Conservation (phyloP, 2,113 vertebrate genomes). For the Fulica atra region DNA sequence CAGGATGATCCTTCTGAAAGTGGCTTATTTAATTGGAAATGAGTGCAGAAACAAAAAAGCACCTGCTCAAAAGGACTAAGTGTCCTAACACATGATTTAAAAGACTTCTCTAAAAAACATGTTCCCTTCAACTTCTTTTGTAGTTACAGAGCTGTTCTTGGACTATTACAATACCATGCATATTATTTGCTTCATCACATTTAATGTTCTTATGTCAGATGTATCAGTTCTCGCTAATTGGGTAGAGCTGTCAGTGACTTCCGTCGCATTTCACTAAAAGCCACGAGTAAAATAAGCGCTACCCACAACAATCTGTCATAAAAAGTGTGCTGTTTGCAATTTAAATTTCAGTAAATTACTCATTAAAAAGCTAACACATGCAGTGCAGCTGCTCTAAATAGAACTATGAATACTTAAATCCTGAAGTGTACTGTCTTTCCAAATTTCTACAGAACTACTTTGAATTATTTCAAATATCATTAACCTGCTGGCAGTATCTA, state of each 20-base stretch:
- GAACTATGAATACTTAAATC: background rate
- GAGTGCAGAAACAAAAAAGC: background rate
- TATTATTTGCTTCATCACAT: background rate
- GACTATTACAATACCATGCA: background rate
- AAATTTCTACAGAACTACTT: background rate
- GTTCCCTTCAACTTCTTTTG: background rate
- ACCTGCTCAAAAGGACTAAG: background rate
- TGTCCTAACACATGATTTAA: background rate
- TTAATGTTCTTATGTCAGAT: background rate
- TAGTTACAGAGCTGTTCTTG: background rate
- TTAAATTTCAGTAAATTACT: background rate
- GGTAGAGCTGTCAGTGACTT: background rate
- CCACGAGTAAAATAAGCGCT: background rate
- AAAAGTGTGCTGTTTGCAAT: background rate
- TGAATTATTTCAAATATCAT: background rate
- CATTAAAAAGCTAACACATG: background rate
- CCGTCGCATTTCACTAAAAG: background rate
- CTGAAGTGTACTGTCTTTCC: background rate
- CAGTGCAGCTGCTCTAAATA: background rate
- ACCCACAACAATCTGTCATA: slow-evolving; percentile 22
- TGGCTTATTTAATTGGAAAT: background rate
- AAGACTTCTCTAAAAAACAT: background rate
- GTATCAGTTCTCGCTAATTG: background rate
- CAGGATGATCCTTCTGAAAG: background rate
- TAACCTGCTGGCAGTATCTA: background rate